phyloP scores from a whole-genome alignment of 2,888 invertebrate species.

The Drosophila gaucha region DNA sequence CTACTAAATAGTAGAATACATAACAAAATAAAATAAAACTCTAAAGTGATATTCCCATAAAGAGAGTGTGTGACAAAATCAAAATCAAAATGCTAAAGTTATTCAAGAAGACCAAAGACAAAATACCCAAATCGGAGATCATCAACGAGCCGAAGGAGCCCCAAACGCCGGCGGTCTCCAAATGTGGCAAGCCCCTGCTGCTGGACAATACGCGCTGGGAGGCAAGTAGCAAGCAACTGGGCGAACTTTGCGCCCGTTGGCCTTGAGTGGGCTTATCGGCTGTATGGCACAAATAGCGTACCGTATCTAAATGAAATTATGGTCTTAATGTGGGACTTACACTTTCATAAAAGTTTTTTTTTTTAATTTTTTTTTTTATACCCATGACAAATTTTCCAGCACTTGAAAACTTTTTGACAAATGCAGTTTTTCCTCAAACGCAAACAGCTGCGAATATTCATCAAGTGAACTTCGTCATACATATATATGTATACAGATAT shows the following conservation, averaged over 20 bases:
- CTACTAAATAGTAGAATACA: background rate
- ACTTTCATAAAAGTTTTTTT: background rate
- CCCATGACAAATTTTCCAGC: conserved; percentile 1
- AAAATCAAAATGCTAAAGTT: conserved; percentile 77
- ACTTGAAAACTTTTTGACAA: background rate
- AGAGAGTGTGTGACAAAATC: background rate
- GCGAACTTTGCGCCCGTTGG: conserved; percentile 20
- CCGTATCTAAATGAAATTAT: conserved; percentile 23
- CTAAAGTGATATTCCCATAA: background rate
- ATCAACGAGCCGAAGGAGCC: conserved; percentile 77
- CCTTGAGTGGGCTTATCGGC: conserved; percentile 21
- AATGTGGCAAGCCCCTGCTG: conserved; percentile 82
- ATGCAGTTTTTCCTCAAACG: background rate
- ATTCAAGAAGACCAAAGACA: conserved; percentile 80
- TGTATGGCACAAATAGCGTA: too few species aligned
- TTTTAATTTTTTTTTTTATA: background rate
- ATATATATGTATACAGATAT: background rate
- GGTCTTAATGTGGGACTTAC: conserved; percentile 17
- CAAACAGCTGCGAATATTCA: conserved; percentile 5
- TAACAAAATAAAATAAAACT: conserved; percentile 7
- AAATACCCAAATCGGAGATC: conserved; percentile 82
- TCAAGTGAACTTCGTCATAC: background rate
- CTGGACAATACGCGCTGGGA: conserved; percentile 83
- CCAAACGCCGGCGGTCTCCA: conserved; percentile 72
- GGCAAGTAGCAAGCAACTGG: conserved; percentile 81